Evolutionary conservation across 2,797 vertebrate genomes (phyloP), one percentile per base, ranked within the genome.

Genomic region (Melanotaenia pygmaea): DNA sequence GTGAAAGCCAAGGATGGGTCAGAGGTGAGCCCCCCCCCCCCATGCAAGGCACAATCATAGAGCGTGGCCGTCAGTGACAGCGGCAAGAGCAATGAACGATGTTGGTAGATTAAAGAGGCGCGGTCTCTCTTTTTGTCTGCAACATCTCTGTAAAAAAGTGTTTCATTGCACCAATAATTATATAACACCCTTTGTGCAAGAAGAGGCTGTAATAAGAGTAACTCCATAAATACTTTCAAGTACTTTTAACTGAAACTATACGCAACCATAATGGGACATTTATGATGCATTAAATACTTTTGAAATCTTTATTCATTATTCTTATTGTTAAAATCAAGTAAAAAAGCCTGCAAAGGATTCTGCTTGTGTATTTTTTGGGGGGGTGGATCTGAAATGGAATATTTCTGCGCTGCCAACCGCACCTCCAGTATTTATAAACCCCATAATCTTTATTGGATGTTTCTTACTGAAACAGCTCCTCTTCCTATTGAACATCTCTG

Each of bases 1-100:
- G 13, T 20, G 37, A 62, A 66, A 74, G 67, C 70, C 80, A 67
- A 76, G 82, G 73, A 82, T 76, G 56, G 88, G 81, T 87, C 79
- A 80, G 47, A 77, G 79, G 74, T 75, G 60, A 80, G 69, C 10
- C 35, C 6, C 45, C 68, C 13, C 1, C 64, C 11, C 1, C 62
- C 75, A n/a, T 72, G 74, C 16, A 16, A 72, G 22, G 26, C 1
- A 53, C 18, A 53, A 90, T 92, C 85, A 82, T 64, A 82, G 67
- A 51, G 61, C 1, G 2, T 0, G 24, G 0, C 47, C 1, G 32
- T 38, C n/a, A 28, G 65, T 59, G 83, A 80, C 76, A 69, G 43
- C 54, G 18, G 28, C 13, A 37, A 73, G 79, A 81, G 64, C 1
- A 3, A 81, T 78, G 75, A 66, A 30, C 1, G 40, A 20, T 40